These are phyloP conservation scores for Cabera pusaria DNA, from an alignment of 2,888 invertebrate genomes.

Conservation along the genomic window DNA sequence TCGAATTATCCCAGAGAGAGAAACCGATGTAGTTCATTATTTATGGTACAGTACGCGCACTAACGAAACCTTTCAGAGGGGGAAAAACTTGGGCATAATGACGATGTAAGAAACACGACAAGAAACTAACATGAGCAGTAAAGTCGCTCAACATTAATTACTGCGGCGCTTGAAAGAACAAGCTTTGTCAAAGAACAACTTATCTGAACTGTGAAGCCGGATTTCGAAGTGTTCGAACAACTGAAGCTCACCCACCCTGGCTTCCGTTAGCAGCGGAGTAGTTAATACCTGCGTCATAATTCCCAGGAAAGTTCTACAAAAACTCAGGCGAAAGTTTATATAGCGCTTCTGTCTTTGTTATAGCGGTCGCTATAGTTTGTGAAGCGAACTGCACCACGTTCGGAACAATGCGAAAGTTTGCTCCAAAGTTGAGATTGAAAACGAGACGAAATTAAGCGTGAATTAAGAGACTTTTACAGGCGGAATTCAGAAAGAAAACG, in stretches of 20 bases:
- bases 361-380: slow-evolving; percentile 45
- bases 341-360: slow-evolving; percentile 51
- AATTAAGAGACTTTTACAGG: slow-evolving; percentile 54
- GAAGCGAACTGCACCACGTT: slow-evolving; percentile 44
- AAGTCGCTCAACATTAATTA: slow-evolving; percentile 68
- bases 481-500: slow-evolving; percentile 50
- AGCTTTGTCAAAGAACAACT: slow-evolving; percentile 60
- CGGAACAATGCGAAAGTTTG: slow-evolving; percentile 54
- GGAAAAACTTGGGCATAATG: slow-evolving; percentile 48
- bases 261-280: slow-evolving; percentile 39
- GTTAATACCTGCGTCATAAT: slow-evolving; percentile 54
- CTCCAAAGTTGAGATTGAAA: slow-evolving; percentile 58
- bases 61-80: slow-evolving; percentile 37
- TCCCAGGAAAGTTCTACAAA: slow-evolving; percentile 41
- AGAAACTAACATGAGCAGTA: slow-evolving; percentile 49
- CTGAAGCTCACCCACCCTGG: slow-evolving; percentile 41
- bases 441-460: slow-evolving; percentile 57
- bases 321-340: slow-evolving; percentile 54
- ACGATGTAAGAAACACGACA: slow-evolving; percentile 51
- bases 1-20: slow-evolving; percentile 36
- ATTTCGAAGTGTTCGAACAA: slow-evolving; percentile 27
- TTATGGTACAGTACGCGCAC: slow-evolving; percentile 39
- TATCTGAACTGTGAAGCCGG: slow-evolving; percentile 36
- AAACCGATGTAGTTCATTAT: slow-evolving; percentile 45
- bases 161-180: slow-evolving; percentile 52